These are phyloP conservation scores for Zygothrica quintamaculata DNA, from an alignment of 2,888 invertebrate genomes.

Conservation along the genomic window DNA sequence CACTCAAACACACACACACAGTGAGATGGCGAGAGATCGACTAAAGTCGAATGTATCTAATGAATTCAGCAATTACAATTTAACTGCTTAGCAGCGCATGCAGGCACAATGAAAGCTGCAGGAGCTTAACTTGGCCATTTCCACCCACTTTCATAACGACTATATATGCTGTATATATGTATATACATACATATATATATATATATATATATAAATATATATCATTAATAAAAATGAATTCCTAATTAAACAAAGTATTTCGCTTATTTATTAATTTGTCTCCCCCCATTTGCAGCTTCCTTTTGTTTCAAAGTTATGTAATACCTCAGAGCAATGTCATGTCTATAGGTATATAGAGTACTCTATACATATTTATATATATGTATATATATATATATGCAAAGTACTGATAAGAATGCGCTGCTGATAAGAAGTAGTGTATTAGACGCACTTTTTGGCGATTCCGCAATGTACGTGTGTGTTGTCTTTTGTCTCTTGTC, in stretches of 20 bases:
- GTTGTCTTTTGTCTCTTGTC: background rate
- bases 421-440: slow-evolving; percentile 52
- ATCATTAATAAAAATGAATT: background rate
- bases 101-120: slow-evolving; percentile 37
- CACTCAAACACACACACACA: slow-evolving; percentile 10
- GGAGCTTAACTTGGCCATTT: slow-evolving; percentile 38
- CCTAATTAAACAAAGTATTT: slow-evolving; percentile 7
- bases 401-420: slow-evolving; percentile 58
- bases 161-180: background rate
- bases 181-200: background rate
- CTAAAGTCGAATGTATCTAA: slow-evolving; percentile 47
- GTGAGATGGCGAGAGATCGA: slow-evolving; percentile 20
- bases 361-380: slow-evolving; percentile 22
- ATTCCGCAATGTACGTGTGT: slow-evolving; percentile 1
- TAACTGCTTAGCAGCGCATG: slow-evolving; percentile 50
- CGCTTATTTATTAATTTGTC: slow-evolving; percentile 8
- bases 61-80: slow-evolving; percentile 59
- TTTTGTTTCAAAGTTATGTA: slow-evolving; percentile 56
- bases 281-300: slow-evolving; percentile 47
- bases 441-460: slow-evolving; percentile 38
- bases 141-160: slow-evolving; percentile 22
- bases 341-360: slow-evolving; percentile 19
- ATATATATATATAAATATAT: no score
- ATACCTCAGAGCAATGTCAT: slow-evolving; percentile 28
- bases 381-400: slow-evolving; percentile 19